Conservation (phyloP, 2,113 vertebrate species). For the Acrocephalus arundinaceus region DNA sequence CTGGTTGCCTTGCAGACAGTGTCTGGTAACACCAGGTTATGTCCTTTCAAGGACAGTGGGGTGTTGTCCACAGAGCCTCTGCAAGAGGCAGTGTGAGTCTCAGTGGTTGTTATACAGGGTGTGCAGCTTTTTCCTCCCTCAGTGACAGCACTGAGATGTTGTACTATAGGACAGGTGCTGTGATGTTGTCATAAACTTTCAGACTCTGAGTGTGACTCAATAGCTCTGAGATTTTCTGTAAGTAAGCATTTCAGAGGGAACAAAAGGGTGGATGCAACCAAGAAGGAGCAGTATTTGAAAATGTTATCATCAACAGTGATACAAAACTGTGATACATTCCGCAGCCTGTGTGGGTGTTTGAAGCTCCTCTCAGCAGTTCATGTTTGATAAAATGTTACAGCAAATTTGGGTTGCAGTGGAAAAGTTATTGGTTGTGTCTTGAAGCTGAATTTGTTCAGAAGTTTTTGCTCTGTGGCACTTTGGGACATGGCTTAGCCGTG, state of each 20-base stretch:
- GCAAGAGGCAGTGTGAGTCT: neutral
- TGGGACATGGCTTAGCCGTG: neutral
- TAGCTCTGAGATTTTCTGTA: neutral
- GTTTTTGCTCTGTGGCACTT: neutral
- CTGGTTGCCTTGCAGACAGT: neutral
- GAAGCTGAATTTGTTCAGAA: neutral
- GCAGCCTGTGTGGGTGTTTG: neutral
- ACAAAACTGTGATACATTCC: neutral
- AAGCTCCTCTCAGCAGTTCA: neutral
- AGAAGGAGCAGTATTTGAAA: neutral
- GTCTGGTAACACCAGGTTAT: neutral
- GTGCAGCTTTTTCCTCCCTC: neutral
- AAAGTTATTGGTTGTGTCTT: neutral
- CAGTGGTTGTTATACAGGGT: neutral
- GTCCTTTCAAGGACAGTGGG: neutral
- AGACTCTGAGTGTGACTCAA: neutral
- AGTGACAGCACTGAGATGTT: neutral
- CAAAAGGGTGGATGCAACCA: neutral
- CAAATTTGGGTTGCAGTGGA: neutral
- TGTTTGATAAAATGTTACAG: neutral
- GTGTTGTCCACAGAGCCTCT: neutral
- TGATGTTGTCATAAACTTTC: neutral
- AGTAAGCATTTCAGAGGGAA: neutral
- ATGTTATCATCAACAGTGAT: neutral
- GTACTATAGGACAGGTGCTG: neutral